A percentile compares a stretch with the other conserved stretches of the same genome.
Conservation (phyloP, 2,888 invertebrate species). For the Drosophila anceps region DNA sequence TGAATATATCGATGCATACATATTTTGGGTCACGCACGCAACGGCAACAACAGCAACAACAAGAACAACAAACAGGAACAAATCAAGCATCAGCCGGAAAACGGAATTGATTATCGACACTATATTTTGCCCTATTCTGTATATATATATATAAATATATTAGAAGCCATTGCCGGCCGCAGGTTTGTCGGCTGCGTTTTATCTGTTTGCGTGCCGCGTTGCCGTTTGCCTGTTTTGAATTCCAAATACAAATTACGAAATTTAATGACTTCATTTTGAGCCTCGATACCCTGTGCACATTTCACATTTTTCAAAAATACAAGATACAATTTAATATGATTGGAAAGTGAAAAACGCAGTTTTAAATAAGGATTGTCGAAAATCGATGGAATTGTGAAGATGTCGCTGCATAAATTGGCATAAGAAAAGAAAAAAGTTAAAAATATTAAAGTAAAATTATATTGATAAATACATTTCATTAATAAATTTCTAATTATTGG, state of each 20-base stretch:
- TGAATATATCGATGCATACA: slow-evolving; percentile 52
- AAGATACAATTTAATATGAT: background rate
- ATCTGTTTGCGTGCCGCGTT: slow-evolving; percentile 68
- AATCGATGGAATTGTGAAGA: too few species aligned
- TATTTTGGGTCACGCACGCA: slow-evolving; percentile 69
- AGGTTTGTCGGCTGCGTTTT: slow-evolving; percentile 54
- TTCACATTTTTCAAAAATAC: background rate
- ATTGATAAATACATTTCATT: too few species aligned
- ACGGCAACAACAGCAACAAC: slow-evolving; percentile 25
- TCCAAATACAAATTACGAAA: slow-evolving; percentile 54
- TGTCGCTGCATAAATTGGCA: too few species aligned
- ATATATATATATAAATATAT: background rate
- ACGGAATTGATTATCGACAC: slow-evolving; percentile 76
- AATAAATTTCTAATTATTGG: too few species aligned
- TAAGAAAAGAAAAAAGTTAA: too few species aligned
- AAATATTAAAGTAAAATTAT: too few species aligned
- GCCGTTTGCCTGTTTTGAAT: slow-evolving; percentile 65
- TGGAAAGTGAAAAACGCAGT: background rate
- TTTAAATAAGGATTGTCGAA: too few species aligned
- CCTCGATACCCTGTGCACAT: slow-evolving; percentile 9
- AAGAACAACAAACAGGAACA: slow-evolving; percentile 29
- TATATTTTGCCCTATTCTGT: background rate
- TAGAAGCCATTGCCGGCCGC: background rate
- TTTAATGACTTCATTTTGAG: slow-evolving; percentile 68
- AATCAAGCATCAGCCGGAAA: slow-evolving; percentile 63